Evolutionary conservation across 1,140 invertebrate species (phyloP).

Genomic region (Heliconius himera): DNA sequence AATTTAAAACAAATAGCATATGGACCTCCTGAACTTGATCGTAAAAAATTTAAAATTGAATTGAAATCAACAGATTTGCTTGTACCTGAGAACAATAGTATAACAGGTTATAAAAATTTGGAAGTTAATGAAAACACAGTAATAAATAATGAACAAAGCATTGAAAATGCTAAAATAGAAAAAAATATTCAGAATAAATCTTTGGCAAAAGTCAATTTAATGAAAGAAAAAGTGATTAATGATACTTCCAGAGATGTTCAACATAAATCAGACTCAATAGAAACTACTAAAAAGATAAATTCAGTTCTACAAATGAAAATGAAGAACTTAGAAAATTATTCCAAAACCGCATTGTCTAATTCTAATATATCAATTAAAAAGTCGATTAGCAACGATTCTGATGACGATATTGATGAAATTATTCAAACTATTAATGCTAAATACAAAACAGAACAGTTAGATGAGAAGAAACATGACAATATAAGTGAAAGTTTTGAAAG

Average conservation of each 20-base stretch:
- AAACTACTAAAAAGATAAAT: constrained; percentile 12
- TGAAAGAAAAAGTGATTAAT: background rate
- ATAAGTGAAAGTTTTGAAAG: background rate
- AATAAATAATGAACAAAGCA: background rate
- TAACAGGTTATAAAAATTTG: background rate
- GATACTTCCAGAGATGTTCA: constrained; percentile 9
- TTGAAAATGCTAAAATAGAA: background rate
- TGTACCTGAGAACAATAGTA: background rate
- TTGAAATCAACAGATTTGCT: background rate
- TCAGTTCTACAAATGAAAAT: constrained; percentile 35
- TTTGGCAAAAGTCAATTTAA: background rate
- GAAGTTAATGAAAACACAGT: background rate
- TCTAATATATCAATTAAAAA: constrained; percentile 37
- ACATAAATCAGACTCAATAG: constrained; percentile 2
- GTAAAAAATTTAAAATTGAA: constrained; percentile 27
- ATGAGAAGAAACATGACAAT: constrained; percentile 23
- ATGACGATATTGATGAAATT: constrained; percentile 37
- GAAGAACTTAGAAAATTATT: constrained; percentile 13
- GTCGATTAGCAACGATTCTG: background rate
- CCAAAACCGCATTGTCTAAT: constrained; percentile 17
- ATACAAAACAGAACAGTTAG: constrained; percentile 18
- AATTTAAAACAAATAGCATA: constrained; percentile 39
- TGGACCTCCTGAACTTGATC: constrained; percentile 53
- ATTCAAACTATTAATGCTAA: constrained; percentile 31
- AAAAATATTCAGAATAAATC: background rate